These are phyloP conservation scores for Sweltsa coloradensis DNA, from an alignment of 1,140 invertebrate genomes.

Conservation along the genomic window DNA sequence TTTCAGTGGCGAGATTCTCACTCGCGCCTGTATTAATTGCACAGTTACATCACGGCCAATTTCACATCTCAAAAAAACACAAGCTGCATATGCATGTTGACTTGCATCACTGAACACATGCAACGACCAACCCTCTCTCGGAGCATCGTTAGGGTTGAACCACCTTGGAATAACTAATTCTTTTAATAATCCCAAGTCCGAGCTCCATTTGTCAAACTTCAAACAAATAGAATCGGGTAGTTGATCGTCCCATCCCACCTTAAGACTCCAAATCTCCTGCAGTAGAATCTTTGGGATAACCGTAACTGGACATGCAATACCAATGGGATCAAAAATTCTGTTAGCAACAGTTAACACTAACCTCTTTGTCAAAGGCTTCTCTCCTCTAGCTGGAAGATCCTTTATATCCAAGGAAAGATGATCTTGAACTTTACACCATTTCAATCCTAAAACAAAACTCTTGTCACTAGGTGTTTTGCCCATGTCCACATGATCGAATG, in stretches of 20 bases:
- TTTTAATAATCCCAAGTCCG: constrained; percentile 11
- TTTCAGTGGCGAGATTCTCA: constrained; percentile 24
- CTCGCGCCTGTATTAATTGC: constrained; percentile 22
- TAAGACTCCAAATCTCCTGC: constrained; percentile 19
- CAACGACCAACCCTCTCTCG: constrained; percentile 9
- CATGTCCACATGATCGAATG: too few relatives aligned
- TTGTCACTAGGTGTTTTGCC: too few relatives aligned
- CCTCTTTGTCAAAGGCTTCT: too few relatives aligned
- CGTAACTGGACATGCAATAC: constrained; percentile 22
- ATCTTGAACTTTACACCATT: too few relatives aligned
- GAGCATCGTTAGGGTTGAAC: constrained; percentile 6
- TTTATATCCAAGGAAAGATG: too few relatives aligned
- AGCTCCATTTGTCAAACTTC: constrained; percentile 18
- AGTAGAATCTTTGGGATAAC: constrained; percentile 21
- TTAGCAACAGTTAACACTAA: constrained; percentile 19
- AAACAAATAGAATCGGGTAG: constrained; percentile 6
- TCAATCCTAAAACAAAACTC: too few relatives aligned
- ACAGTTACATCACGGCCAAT: constrained; percentile 5
- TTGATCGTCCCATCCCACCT: constrained; percentile 19
- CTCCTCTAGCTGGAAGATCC: too few relatives aligned
- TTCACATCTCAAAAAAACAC: constrained; percentile 19
- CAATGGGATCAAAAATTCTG: constrained; percentile 24
- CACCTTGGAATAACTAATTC: constrained; percentile 20
- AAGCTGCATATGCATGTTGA: constrained; percentile 22
- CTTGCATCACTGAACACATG: constrained; percentile 28